Evolutionary conservation across 2,113 vertebrate genomes (phyloP), one percentile per base, ranked within the genome.

Genomic region (Etia nguti): DNA sequence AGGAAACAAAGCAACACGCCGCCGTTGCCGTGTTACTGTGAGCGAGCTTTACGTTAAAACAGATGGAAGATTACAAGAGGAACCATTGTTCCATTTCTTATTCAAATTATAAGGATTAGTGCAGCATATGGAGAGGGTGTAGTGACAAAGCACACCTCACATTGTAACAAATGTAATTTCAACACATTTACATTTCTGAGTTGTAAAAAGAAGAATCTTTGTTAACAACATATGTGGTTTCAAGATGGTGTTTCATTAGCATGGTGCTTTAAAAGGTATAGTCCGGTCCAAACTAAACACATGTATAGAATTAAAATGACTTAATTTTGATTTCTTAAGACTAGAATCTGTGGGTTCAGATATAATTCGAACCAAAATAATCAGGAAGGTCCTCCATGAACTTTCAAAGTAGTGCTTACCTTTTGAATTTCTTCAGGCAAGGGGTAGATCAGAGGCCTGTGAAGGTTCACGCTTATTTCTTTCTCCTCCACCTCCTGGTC

Each of bases 361-460:
- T 77, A 50, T 48, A 75, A 20, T 29, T 50, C 24, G 18, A 75
- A 11, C 24, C 16, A 75, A 31, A 38, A 50, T 50, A 31, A 50
- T 50, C 43, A 15, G 15, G 15, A 34, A 55, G 6, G 24, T 10
- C 34, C 10, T 41, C 22, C 46, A 56, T 38, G 10, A 26, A 43
- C 20, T 82, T 65, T 68, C 83, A 13, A 88, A 88, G 82, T 29
- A 57, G 8, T 43, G 29, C 59, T 54, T 92, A 96, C 96, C 95
- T 96, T 94, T 84, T 96, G 95, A 85, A 96, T 96, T 86, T 96
- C 96, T 68, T 93, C 85, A 79, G 96, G 97, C 31, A 96, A 94
- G 38, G 96, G 95, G 91, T 96, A 88, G 73, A 90, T 46, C 2
- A 95, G 95, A 73, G 88, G 38, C 88, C 57, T 83, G 70, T 90